phyloP scores from a whole-genome alignment of 2,888 invertebrate species.

The Hypselothyrea guttata region DNA sequence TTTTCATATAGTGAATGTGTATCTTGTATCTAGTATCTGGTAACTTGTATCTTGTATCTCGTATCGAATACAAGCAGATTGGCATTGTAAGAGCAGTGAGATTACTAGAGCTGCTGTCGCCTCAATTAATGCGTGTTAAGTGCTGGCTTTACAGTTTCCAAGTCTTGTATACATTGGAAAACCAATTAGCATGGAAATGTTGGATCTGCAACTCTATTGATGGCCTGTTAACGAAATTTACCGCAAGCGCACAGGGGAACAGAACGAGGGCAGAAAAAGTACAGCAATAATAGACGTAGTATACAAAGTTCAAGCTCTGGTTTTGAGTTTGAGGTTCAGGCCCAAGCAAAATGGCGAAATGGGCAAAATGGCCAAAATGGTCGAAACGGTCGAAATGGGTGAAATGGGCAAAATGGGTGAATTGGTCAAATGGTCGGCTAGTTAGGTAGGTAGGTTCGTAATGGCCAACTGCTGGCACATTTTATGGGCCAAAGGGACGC shows the following conservation, averaged over 20 bases:
- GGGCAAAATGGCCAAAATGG: neutral
- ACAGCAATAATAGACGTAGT: constrained; percentile 16
- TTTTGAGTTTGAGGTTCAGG: constrained; percentile 2
- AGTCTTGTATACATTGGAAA: constrained; percentile 45
- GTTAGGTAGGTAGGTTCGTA: constrained; percentile 12
- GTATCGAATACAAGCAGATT: constrained; percentile 16
- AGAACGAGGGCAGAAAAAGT: constrained; percentile 1
- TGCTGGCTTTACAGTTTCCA: constrained; percentile 47
- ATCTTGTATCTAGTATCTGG: no score
- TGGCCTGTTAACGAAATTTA: constrained; percentile 60
- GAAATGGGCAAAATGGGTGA: neutral
- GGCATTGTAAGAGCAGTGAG: constrained; percentile 19
- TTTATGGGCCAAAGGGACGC: constrained; percentile 60
- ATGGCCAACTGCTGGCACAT: constrained; percentile 56
- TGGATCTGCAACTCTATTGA: constrained; percentile 50
- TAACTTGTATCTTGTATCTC: constrained; percentile 21
- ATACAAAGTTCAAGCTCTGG: constrained; percentile 19
- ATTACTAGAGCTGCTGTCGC: constrained; percentile 21
- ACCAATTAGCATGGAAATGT: constrained; percentile 69
- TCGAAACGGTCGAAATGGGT: no score
- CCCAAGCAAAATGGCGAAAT: constrained; percentile 30
- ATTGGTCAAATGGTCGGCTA: constrained; percentile 25
- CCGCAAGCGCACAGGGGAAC: constrained; percentile 37
- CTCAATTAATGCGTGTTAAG: constrained; percentile 40
- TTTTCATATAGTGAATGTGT: no score